A percentile compares a stretch with the other conserved stretches of the same genome.
Evolutionary conservation across 2,113 vertebrate genomes (phyloP).

Genomic region (Hypanus sabinus): DNA sequence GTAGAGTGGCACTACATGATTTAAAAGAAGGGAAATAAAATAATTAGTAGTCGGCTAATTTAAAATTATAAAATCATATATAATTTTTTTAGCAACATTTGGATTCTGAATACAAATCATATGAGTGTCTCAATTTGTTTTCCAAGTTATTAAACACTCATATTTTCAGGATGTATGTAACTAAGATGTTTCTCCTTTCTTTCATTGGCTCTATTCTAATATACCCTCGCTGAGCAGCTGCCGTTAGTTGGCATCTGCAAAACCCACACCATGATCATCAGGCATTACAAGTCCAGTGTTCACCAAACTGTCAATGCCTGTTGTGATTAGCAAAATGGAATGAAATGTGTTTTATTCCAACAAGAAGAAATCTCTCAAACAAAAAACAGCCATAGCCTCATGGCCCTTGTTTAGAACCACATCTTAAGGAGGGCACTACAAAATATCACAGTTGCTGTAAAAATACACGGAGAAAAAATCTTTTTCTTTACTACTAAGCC

Average conservation of each 20-base stretch:
- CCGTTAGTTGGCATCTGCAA: constrained; percentile 48
- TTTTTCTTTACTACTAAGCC: constrained; percentile 33
- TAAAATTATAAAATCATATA: not conserved
- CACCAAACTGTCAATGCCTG: constrained; percentile 37
- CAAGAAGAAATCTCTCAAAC: constrained; percentile 15
- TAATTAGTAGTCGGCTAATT: not conserved
- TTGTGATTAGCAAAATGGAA: constrained; percentile 36
- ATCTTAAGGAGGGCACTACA: constrained; percentile 20
- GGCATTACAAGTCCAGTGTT: constrained; percentile 36
- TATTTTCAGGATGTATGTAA: constrained; percentile 19
- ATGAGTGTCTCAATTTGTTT: constrained; percentile 19
- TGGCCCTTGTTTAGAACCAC: constrained; percentile 16
- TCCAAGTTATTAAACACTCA: constrained; percentile 4
- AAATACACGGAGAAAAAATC: constrained; percentile 25
- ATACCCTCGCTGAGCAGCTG: constrained; percentile 50
- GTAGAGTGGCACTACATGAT: not conserved
- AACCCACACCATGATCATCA: constrained; percentile 39
- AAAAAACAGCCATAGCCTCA: not conserved
- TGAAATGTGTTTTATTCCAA: constrained; percentile 33
- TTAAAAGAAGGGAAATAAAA: not conserved
- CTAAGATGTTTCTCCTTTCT: constrained; percentile 45
- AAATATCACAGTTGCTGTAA: constrained; percentile 34
- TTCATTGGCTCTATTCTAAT: constrained; percentile 55
- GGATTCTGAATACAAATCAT: not conserved
- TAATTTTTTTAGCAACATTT: not conserved